phyloP scores from a whole-genome alignment of 2,888 invertebrate genomes.

The Epinotia demarniana region DNA sequence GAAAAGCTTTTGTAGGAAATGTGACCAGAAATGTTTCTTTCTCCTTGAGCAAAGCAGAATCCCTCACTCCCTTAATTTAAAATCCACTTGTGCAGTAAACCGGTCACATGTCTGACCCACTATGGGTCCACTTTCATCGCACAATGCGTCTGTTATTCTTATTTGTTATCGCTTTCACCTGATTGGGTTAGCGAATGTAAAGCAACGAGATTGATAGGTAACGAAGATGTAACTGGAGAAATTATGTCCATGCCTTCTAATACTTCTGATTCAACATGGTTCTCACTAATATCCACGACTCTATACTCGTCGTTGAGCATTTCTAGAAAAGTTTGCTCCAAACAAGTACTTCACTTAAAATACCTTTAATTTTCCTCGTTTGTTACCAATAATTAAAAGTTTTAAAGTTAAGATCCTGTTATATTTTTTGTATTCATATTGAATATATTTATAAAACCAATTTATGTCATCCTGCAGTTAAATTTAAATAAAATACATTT shows the following conservation, averaged over 20 bases:
- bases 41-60: neutral
- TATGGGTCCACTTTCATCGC: slow-evolving; percentile 64
- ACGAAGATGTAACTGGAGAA: slow-evolving; percentile 15
- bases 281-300: no score
- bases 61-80: neutral
- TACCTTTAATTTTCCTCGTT: no score
- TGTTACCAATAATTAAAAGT: no score
- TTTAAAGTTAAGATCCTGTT: no score
- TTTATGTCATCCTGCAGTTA: no score
- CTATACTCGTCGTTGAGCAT: no score
- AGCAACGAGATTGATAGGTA: slow-evolving; percentile 14
- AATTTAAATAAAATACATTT: no score
- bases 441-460: no score
- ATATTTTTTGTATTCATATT: no score
- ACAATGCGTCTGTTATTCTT: slow-evolving; percentile 63
- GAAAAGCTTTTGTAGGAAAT: no score
- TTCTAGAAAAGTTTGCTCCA: no score
- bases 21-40: neutral
- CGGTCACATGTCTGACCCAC: slow-evolving; percentile 33
- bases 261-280: neutral
- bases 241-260: neutral
- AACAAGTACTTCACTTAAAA: no score
- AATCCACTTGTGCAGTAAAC: slow-evolving; percentile 1
- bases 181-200: slow-evolving; percentile 53
- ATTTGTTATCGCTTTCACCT: slow-evolving; percentile 74